Conservation (phyloP, 2,797 vertebrate species). For the Paguma larvata region DNA sequence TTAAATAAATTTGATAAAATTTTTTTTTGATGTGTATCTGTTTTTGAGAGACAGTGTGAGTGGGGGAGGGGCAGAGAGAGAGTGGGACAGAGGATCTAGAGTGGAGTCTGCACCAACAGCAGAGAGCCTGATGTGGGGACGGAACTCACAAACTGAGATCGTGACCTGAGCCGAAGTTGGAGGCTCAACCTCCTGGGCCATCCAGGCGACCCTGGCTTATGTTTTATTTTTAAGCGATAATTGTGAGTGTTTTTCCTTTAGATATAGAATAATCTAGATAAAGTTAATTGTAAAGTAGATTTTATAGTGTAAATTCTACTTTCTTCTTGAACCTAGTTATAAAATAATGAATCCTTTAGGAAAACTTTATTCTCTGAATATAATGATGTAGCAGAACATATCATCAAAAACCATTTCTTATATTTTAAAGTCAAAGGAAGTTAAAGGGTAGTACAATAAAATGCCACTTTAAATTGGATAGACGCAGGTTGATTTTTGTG, state of each 20-base stretch:
- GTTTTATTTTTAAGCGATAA: constrained; percentile 36
- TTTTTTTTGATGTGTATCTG: neutral
- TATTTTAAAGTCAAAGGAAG: constrained; percentile 12
- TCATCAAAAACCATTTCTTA: neutral
- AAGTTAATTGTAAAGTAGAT: constrained; percentile 19
- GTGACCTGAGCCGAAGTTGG: neutral
- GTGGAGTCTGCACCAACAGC: neutral
- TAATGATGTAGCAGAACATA: neutral
- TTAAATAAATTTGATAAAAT: no score
- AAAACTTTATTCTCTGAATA: neutral
- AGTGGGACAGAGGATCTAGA: neutral
- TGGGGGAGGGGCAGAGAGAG: neutral
- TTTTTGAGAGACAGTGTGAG: neutral
- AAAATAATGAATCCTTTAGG: constrained; percentile 32
- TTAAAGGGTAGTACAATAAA: neutral
- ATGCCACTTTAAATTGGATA: neutral
- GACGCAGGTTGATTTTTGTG: neutral
- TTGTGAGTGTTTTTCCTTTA: neutral
- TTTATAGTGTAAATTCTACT: constrained; percentile 40
- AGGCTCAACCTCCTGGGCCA: neutral
- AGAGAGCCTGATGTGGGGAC: neutral
- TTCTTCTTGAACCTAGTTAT: constrained; percentile 18
- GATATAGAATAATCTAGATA: constrained; percentile 13
- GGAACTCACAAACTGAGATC: neutral
- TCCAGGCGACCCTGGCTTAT: neutral